Conservation (phyloP, 2,113 vertebrate species). For the Oxyura jamaicensis region DNA sequence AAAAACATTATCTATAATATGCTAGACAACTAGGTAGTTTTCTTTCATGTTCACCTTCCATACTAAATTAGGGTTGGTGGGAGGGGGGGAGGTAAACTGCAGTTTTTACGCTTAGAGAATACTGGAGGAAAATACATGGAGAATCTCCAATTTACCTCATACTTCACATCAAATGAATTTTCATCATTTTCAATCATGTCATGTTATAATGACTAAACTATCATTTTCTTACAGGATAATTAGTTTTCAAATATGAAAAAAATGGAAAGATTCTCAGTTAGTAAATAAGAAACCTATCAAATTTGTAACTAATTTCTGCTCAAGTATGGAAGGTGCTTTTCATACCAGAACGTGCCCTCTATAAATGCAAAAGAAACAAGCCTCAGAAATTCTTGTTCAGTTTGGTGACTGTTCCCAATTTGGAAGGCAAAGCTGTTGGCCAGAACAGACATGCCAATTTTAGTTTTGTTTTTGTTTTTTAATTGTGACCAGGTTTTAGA, state of each 20-base stretch:
- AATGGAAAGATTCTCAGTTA: not conserved
- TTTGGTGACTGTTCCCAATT: not conserved
- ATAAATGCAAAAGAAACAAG: constrained; percentile 78
- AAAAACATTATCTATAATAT: constrained; percentile 48
- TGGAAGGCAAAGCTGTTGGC: constrained; percentile 10
- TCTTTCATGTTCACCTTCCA: constrained; percentile 75
- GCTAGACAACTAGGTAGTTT: not conserved
- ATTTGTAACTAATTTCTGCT: constrained; percentile 6
- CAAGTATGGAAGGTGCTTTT: constrained; percentile 77
- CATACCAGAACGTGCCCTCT: constrained; percentile 61
- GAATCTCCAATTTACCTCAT: not conserved
- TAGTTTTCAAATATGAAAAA: not conserved
- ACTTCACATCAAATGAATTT: not conserved
- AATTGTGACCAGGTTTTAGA: not conserved
- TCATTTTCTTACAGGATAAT: not conserved
- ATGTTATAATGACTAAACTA: not conserved
- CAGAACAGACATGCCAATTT: constrained; percentile 10
- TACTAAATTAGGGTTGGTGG: constrained; percentile 29
- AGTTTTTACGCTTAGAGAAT: not conserved
- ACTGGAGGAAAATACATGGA: not conserved
- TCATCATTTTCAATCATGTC: not conserved
- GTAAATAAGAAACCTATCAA: not conserved
- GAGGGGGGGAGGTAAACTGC: not conserved
- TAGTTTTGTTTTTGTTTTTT: no score
- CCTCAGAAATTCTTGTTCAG: constrained; percentile 40